These are phyloP conservation scores for Neotragus pygmaeus DNA, from an alignment of 2,113 vertebrate genomes.

Conservation along the genomic window DNA sequence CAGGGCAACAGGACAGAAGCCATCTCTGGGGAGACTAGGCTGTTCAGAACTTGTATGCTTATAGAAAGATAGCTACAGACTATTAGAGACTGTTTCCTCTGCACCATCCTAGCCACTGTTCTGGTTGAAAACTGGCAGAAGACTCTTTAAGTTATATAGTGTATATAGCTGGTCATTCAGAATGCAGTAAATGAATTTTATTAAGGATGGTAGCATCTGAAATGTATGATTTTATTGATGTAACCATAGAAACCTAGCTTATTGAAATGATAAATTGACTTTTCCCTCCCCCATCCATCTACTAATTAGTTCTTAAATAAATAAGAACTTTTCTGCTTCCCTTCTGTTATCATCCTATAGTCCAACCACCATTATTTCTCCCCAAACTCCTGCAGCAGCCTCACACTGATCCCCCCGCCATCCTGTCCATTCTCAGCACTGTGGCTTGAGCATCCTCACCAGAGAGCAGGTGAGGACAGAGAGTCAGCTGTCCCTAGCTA, in stretches of 20 bases:
- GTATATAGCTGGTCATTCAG: background rate
- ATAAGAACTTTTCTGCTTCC: background rate
- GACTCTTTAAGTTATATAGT: background rate
- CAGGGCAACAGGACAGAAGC: background rate
- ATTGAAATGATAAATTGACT: background rate
- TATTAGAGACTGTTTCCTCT: background rate
- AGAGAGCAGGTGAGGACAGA: background rate
- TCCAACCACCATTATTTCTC: background rate
- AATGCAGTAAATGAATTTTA: background rate
- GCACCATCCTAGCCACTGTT: background rate
- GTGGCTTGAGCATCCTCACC: background rate
- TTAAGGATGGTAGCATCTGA: background rate
- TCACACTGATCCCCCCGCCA: background rate
- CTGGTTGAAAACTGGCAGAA: background rate
- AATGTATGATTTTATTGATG: background rate
- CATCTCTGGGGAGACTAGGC: background rate
- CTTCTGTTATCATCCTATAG: background rate
- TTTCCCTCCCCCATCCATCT: background rate
- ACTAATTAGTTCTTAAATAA: background rate
- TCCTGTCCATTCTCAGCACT: background rate
- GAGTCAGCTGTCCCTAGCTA: background rate
- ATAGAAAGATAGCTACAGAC: background rate
- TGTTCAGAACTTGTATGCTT: background rate
- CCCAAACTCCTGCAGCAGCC: background rate
- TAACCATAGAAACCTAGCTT: background rate